Percentiles rank a stretch among this genome's conserved stretches.
Conservation (phyloP, 2,888 invertebrate genomes). For the Alsophila aescularia region DNA sequence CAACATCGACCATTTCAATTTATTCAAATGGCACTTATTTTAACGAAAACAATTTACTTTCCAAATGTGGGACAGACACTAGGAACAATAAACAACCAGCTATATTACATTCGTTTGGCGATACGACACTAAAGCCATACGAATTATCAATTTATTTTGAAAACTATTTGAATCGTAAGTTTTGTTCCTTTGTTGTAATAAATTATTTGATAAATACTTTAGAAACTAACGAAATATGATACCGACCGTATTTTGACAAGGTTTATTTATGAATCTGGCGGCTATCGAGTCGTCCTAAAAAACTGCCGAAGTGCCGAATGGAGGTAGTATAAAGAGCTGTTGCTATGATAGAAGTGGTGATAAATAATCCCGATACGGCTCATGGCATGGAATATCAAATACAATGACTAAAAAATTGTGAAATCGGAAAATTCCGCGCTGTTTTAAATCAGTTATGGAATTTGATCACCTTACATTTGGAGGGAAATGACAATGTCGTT, state of each 20-base stretch:
- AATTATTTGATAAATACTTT: background rate
- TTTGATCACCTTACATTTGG: too few species aligned
- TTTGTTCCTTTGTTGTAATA: constrained; percentile 1
- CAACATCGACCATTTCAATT: background rate
- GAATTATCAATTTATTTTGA: constrained; percentile 15
- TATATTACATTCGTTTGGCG: constrained; percentile 13
- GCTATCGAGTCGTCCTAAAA: background rate
- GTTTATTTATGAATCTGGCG: background rate
- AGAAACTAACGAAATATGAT: background rate
- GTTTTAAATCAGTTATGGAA: too few species aligned
- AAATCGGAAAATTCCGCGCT: too few species aligned
- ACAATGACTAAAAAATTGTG: too few species aligned
- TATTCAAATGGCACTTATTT: background rate
- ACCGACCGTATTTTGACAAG: background rate
- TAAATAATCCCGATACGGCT: constrained; percentile 1
- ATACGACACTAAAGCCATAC: constrained; percentile 16
- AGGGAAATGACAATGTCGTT: too few species aligned
- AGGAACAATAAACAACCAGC: constrained; percentile 26
- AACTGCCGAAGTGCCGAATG: constrained; percentile 5
- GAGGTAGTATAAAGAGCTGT: constrained; percentile 3
- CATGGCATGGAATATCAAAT: too few species aligned
- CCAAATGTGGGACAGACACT: constrained; percentile 43
- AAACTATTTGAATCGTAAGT: background rate
- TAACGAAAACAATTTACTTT: constrained; percentile 16
- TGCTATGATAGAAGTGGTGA: constrained; percentile 5